Evolutionary conservation across 2,888 invertebrate genomes (phyloP).

Genomic region (Artemia sinica): DNA sequence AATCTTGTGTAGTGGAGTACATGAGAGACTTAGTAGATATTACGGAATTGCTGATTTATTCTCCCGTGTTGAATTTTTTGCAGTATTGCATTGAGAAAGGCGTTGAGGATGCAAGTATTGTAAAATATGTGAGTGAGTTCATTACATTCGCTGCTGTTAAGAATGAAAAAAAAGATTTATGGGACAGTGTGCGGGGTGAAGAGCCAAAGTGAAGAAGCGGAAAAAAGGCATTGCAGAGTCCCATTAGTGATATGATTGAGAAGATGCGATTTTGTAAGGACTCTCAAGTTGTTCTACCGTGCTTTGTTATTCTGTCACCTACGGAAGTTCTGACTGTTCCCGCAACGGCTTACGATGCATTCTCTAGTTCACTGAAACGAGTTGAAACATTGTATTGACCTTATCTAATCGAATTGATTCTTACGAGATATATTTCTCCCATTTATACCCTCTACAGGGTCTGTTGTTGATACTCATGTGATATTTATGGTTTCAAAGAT

Average conservation of each 20-base stretch:
- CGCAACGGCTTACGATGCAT: background rate
- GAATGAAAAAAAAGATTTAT: background rate
- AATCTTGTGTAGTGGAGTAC: too few species aligned
- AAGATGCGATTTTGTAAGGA: background rate
- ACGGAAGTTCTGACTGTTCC: background rate
- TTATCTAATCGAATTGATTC: background rate
- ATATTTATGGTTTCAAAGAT: too few species aligned
- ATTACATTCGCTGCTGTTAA: background rate
- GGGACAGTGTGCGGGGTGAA: background rate
- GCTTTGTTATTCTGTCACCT: background rate
- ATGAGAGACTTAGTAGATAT: too few species aligned
- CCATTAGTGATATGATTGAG: background rate
- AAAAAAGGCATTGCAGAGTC: background rate
- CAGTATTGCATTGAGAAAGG: background rate
- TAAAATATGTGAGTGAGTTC: background rate
- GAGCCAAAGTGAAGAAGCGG: background rate
- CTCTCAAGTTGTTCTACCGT: too few species aligned
- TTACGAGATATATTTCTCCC: background rate
- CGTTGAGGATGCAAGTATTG: background rate
- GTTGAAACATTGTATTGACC: background rate
- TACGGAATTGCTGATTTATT: too few species aligned
- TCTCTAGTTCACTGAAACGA: slow-evolving; percentile 5
- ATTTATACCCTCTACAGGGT: background rate
- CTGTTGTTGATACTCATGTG: background rate
- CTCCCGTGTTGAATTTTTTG: background rate